Percentiles rank a stretch among this genome's conserved stretches.
These are phyloP conservation scores for Asteroscopus sphinx DNA, from an alignment of 2,888 invertebrate genomes.

Conservation along the genomic window DNA sequence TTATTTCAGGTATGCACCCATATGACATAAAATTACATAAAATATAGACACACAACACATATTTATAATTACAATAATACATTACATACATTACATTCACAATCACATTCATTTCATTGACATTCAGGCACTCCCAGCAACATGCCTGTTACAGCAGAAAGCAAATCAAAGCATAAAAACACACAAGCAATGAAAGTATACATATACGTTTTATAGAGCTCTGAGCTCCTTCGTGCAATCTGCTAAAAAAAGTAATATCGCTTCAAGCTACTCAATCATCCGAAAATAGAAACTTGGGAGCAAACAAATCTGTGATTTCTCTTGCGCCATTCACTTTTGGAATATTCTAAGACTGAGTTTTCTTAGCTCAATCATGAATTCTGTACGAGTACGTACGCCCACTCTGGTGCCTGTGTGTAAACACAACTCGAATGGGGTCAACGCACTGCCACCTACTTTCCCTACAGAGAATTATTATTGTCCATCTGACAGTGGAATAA, in stretches of 20 bases:
- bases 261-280: constrained; percentile 63
- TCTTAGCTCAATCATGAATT: constrained; percentile 55
- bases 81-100: no score
- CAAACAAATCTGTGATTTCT: constrained; percentile 64
- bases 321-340: constrained; percentile 62
- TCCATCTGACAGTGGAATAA: constrained; percentile 57
- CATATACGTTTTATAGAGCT: constrained; percentile 46
- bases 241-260: constrained; percentile 57
- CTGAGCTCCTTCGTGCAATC: constrained; percentile 50
- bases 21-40: no score
- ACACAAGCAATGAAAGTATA: constrained; percentile 42
- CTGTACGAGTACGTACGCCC: constrained; percentile 50
- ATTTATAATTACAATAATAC: no score
- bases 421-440: constrained; percentile 68
- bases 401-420: constrained; percentile 56
- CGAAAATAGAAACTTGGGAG: constrained; percentile 66
- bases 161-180: constrained; percentile 29
- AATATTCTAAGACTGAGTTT: constrained; percentile 53
- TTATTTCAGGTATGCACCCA: no score
- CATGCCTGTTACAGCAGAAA: no score
- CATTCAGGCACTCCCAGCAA: no score
- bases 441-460: constrained; percentile 80
- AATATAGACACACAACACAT: no score
- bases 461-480: constrained; percentile 63
- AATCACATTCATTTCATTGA: no score